Evolutionary conservation across 2,113 vertebrate genomes (phyloP).

Genomic region (Hiodon tergisus): DNA sequence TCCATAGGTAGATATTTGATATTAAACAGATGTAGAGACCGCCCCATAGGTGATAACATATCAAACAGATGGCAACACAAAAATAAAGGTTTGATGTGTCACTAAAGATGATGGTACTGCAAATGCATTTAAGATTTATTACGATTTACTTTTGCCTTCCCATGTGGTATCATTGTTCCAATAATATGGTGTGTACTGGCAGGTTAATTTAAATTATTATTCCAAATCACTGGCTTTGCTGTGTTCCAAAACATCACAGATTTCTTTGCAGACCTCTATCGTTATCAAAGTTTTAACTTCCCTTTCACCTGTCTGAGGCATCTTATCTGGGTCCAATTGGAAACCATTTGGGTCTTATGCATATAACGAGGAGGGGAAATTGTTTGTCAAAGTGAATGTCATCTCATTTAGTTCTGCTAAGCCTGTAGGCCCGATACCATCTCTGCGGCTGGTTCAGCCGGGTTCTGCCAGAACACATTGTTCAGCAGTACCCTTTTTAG

Average conservation of each 20-base stretch:
- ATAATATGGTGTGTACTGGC: too few species aligned
- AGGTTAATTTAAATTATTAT: too few species aligned
- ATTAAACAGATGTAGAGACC: too few species aligned
- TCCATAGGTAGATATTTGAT: too few species aligned
- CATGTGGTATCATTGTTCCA: too few species aligned
- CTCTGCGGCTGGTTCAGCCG: slow-evolving; percentile 45
- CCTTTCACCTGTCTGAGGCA: slow-evolving; percentile 26
- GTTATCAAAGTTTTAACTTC: slow-evolving; percentile 22
- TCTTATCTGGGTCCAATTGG: slow-evolving; percentile 37
- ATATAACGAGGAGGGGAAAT: slow-evolving; percentile 49
- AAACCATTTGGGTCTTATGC: slow-evolving; percentile 39
- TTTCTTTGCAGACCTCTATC: slow-evolving; percentile 7
- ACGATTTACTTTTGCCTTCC: too few species aligned
- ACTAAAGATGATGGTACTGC: too few species aligned
- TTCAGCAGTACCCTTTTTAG: slow-evolving; percentile 56
- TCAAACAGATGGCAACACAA: too few species aligned
- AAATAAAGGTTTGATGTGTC: too few species aligned
- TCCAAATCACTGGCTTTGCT: too few species aligned
- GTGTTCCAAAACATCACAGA: background rate
- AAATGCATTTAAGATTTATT: too few species aligned
- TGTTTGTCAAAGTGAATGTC: slow-evolving; percentile 67
- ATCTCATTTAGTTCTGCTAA: slow-evolving; percentile 62
- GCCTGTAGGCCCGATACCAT: slow-evolving; percentile 51
- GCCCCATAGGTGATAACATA: too few species aligned
- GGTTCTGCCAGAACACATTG: slow-evolving; percentile 52